phyloP scores from a whole-genome alignment of 2,113 vertebrate genomes.

The Spheniscus mendiculus region DNA sequence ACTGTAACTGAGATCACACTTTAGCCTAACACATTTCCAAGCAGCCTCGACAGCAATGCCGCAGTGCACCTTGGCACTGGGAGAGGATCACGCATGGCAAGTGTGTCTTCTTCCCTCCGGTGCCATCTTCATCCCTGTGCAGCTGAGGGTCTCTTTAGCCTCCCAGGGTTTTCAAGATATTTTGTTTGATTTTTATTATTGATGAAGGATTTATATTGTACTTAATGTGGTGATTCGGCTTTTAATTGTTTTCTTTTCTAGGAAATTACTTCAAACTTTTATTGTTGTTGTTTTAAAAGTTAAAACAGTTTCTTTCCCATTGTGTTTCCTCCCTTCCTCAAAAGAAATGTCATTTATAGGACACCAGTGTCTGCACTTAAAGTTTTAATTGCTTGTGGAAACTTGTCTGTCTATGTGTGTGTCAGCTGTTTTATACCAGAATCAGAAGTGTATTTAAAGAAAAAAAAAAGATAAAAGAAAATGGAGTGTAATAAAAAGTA shows the following conservation, averaged over 20 bases:
- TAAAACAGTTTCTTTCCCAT: background rate
- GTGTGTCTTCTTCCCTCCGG: fast-evolving
- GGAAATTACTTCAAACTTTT: background rate
- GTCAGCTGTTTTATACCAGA: slow-evolving; percentile 25
- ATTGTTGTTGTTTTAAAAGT: background rate
- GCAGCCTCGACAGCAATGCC: background rate
- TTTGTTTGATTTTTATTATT: background rate
- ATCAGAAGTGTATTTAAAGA: background rate
- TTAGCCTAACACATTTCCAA: background rate
- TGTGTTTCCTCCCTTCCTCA: slow-evolving; percentile 2
- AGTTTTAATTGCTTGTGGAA: slow-evolving; percentile 18
- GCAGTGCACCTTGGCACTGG: background rate
- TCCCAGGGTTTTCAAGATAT: background rate
- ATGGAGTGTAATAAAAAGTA: slow-evolving; percentile 3
- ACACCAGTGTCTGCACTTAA: background rate
- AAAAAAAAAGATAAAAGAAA: background rate
- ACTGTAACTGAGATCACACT: background rate
- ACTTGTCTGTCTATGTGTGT: background rate
- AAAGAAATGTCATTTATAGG: slow-evolving; percentile 19
- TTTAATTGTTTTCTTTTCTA: background rate
- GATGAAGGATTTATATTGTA: background rate
- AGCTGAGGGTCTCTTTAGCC: background rate
- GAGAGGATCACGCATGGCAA: background rate
- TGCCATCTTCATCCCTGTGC: background rate
- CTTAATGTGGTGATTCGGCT: background rate